phyloP scores from a whole-genome alignment of 2,113 vertebrate genomes.

The Climacteris rufus region DNA sequence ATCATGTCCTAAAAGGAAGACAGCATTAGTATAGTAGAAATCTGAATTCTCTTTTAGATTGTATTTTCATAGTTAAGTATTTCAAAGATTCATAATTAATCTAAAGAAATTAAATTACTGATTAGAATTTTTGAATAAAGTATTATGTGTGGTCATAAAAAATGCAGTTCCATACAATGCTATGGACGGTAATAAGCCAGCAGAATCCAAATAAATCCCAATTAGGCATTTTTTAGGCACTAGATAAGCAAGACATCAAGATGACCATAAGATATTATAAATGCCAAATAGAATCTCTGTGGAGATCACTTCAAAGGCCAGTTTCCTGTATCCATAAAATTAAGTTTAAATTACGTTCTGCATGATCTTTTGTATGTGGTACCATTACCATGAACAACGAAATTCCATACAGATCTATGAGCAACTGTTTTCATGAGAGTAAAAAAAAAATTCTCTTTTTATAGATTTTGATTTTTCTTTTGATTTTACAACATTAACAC shows the following conservation, averaged over 20 bases:
- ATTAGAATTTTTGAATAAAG: not conserved
- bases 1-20: not conserved
- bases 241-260: not conserved
- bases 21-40: not conserved
- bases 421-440: not conserved
- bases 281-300: not conserved
- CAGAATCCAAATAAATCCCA: not conserved
- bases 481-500: not conserved
- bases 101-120: not conserved
- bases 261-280: not conserved
- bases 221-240: not conserved
- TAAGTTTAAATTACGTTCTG: not conserved
- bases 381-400: conserved; percentile 3
- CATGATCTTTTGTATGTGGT: not conserved
- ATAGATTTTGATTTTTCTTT: not conserved
- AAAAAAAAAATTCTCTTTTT: not conserved
- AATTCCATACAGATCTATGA: not conserved
- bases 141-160: not conserved
- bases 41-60: not conserved
- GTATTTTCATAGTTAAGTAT: not conserved
- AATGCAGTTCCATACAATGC: not conserved
- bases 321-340: conserved; percentile 14
- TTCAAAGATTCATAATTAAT: not conserved
- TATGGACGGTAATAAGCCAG: not conserved
- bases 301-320: conserved; percentile 14